phyloP scores from a whole-genome alignment of 2,113 vertebrate genomes.

The Vulpes ferrilata region DNA sequence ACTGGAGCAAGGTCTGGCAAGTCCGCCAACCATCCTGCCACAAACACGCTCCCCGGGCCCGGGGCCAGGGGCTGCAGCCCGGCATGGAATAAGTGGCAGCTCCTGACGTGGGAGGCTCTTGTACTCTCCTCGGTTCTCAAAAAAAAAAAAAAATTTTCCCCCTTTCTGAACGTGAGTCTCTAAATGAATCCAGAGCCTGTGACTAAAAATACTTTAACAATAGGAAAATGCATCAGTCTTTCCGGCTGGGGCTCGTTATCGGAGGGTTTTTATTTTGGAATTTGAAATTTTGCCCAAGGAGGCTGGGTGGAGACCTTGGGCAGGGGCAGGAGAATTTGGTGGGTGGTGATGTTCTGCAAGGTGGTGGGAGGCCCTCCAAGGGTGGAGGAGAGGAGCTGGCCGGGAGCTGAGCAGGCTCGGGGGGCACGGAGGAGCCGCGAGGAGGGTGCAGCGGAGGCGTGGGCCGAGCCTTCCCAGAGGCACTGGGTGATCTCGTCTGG shows the following conservation, averaged over 20 bases:
- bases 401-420: neutral
- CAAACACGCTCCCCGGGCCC: conserved; percentile 66
- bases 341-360: conserved; percentile 25
- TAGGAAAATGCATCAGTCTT: conserved; percentile 86
- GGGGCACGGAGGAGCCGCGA: neutral
- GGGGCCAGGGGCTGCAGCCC: conserved; percentile 59
- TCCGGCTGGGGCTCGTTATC: conserved; percentile 82
- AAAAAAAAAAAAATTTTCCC: conserved; percentile 34
- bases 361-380: conserved; percentile 40
- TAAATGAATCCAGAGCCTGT: conserved; percentile 84
- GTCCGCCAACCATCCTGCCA: conserved; percentile 10
- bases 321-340: conserved; percentile 38
- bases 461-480: neutral
- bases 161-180: conserved; percentile 84
- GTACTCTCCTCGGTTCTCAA: conserved; percentile 3
- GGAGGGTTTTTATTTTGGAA: conserved; percentile 80
- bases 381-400: neutral
- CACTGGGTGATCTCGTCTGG: neutral
- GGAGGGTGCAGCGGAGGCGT: neutral
- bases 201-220: conserved; percentile 89
- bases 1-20: neutral
- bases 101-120: conserved; percentile 68
- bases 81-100: neutral
- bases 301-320: conserved; percentile 71
- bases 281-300: conserved; percentile 73